These are phyloP conservation scores for Cepaea hortensis DNA, from an alignment of 2,888 invertebrate species.

Conservation along the genomic window DNA sequence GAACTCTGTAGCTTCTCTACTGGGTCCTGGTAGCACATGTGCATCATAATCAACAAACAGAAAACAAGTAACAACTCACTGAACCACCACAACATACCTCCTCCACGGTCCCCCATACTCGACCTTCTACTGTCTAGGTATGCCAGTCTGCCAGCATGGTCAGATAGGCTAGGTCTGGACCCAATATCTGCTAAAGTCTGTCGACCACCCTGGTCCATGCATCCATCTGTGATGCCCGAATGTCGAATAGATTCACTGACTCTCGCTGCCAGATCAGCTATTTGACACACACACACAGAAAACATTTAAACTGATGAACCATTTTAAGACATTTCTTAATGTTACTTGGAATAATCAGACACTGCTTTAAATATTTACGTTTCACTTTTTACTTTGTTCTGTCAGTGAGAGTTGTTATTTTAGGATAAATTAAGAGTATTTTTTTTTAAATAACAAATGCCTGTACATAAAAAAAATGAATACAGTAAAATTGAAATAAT, in stretches of 20 bases:
- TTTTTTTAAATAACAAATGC: too few relatives aligned
- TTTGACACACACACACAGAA: too few relatives aligned
- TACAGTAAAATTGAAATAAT: too few relatives aligned
- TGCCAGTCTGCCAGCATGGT: conserved; percentile 47
- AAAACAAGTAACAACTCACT: too few relatives aligned
- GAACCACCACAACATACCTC: neutral
- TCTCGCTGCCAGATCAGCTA: conserved; percentile 43
- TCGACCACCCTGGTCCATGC: conserved; percentile 32
- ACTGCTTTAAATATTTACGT: neutral
- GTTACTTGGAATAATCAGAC: neutral
- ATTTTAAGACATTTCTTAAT: neutral
- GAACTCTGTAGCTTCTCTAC: too few relatives aligned
- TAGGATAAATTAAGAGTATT: too few relatives aligned
- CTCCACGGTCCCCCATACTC: conserved; percentile 50
- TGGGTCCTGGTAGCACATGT: too few relatives aligned
- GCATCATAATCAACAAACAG: too few relatives aligned
- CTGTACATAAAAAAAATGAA: too few relatives aligned
- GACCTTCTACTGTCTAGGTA: conserved; percentile 52
- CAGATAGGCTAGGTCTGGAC: conserved; percentile 47
- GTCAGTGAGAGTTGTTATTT: too few relatives aligned
- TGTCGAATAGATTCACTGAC: conserved; percentile 44
- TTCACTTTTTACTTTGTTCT: neutral
- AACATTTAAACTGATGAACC: neutral
- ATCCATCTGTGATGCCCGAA: conserved; percentile 51
- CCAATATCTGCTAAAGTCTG: conserved; percentile 50